phyloP scores from a whole-genome alignment of 2,797 vertebrate species.

The Anguilla anguilla region DNA sequence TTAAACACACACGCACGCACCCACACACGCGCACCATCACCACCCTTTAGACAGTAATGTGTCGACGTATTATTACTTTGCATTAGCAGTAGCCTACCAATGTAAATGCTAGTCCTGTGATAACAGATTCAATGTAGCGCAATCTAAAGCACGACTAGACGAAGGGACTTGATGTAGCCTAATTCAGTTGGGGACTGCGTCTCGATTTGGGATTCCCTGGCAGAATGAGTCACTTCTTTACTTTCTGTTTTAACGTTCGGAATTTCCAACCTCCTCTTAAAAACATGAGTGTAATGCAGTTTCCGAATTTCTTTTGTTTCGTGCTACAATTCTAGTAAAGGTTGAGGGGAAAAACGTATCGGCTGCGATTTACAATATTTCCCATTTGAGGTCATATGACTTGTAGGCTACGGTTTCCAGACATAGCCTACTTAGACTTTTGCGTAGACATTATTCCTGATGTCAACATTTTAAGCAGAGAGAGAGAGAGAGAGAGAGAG shows the following conservation, averaged over 20 bases:
- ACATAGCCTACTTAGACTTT: constrained; percentile 4
- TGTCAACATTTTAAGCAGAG: constrained; percentile 53
- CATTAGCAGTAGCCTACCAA: background rate
- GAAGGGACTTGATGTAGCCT: too few relatives aligned
- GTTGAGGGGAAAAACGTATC: background rate
- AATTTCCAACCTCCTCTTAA: background rate
- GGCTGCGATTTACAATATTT: background rate
- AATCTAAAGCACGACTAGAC: background rate
- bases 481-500: constrained; percentile 35
- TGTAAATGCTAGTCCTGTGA: background rate
- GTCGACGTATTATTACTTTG: too few relatives aligned
- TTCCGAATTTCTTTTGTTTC: background rate
- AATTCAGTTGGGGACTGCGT: too few relatives aligned
- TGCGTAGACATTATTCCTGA: constrained; percentile 44
- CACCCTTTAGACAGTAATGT: too few relatives aligned
- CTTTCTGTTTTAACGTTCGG: background rate
- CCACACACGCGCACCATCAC: too few relatives aligned
- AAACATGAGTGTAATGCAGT: background rate
- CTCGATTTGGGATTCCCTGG: background rate
- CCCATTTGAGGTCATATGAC: background rate
- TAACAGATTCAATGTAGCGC: background rate
- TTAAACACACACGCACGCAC: too few relatives aligned
- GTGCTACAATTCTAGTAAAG: background rate
- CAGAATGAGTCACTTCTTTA: background rate
- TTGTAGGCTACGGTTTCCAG: background rate